A percentile compares a stretch with the other conserved stretches of the same genome.
Evolutionary conservation across 2,888 invertebrate genomes (phyloP).

Genomic region (Drosophila mimica): DNA sequence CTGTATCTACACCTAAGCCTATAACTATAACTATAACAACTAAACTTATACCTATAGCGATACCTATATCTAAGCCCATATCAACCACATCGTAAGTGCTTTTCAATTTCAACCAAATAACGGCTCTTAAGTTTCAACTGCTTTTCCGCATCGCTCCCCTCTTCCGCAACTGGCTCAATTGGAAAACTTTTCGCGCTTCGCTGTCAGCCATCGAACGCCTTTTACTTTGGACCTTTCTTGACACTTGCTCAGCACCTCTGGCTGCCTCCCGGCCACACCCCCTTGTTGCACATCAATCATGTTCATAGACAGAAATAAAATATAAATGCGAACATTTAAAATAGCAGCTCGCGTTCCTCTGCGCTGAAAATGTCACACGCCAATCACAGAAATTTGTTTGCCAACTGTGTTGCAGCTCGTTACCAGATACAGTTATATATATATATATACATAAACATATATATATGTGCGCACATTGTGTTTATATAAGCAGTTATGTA

Average conservation of each 20-base stretch:
- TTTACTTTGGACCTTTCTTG: conserved; percentile 21
- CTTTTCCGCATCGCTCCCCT: background rate
- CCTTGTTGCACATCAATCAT: conserved; percentile 52
- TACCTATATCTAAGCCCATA: background rate
- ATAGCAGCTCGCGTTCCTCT: conserved; percentile 42
- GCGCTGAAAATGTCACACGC: conserved; percentile 73
- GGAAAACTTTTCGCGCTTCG: conserved; percentile 10
- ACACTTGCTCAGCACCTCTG: conserved; percentile 29
- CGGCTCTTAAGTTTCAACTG: conserved; percentile 4
- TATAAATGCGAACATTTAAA: conserved; percentile 62
- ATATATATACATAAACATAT: conserved; percentile 2
- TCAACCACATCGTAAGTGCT: background rate
- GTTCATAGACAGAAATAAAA: conserved; percentile 49
- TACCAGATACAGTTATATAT: conserved; percentile 20
- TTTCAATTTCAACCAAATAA: background rate
- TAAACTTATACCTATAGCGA: fast-evolving
- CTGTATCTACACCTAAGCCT: fast-evolving
- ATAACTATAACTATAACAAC: no score
- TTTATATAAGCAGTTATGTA: conserved; percentile 6
- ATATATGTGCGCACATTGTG: background rate
- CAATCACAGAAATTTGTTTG: conserved; percentile 69
- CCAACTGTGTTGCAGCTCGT: conserved; percentile 42
- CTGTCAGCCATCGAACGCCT: conserved; percentile 15
- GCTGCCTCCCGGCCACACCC: background rate
- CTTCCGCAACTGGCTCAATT: conserved; percentile 14